These are phyloP conservation scores for Yponomeuta cagnagella DNA, from an alignment of 2,888 invertebrate genomes.

Conservation along the genomic window DNA sequence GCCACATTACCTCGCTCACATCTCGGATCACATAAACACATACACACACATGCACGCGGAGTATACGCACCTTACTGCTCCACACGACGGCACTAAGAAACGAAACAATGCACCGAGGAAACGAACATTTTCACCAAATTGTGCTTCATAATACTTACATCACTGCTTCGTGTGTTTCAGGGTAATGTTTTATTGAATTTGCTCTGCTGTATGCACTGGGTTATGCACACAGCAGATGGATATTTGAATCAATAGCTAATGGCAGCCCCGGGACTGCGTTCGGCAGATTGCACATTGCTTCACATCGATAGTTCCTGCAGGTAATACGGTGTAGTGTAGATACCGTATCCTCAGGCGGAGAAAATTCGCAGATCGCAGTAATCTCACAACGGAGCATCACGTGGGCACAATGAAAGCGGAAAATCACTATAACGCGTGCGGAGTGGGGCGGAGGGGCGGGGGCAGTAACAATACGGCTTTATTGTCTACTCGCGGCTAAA, in stretches of 20 bases:
- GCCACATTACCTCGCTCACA: not conserved
- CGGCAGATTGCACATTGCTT: no score
- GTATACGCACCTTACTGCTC: not conserved
- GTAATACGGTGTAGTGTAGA: no score
- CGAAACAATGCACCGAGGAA: not conserved
- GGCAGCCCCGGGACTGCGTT: no score
- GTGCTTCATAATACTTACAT: not conserved
- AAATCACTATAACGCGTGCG: conserved; percentile 12
- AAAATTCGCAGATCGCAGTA: no score
- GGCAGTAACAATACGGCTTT: conserved; percentile 9
- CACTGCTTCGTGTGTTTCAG: not conserved
- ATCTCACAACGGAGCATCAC: conserved; percentile 5
- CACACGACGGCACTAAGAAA: not conserved
- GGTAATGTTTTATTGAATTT: not conserved
- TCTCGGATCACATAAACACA: not conserved
- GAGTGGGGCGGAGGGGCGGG: not conserved
- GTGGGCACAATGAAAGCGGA: conserved; percentile 7
- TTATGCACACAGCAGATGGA: not conserved
- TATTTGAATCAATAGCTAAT: not conserved
- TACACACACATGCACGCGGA: not conserved
- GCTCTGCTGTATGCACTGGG: not conserved
- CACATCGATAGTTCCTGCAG: no score
- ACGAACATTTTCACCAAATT: not conserved
- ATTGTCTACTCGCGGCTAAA: conserved; percentile 5
- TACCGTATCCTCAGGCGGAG: no score